Percentiles rank a stretch among this genome's conserved stretches.
These are phyloP conservation scores for Ceyx margarethae DNA, from an alignment of 2,113 vertebrate species.

Conservation along the genomic window DNA sequence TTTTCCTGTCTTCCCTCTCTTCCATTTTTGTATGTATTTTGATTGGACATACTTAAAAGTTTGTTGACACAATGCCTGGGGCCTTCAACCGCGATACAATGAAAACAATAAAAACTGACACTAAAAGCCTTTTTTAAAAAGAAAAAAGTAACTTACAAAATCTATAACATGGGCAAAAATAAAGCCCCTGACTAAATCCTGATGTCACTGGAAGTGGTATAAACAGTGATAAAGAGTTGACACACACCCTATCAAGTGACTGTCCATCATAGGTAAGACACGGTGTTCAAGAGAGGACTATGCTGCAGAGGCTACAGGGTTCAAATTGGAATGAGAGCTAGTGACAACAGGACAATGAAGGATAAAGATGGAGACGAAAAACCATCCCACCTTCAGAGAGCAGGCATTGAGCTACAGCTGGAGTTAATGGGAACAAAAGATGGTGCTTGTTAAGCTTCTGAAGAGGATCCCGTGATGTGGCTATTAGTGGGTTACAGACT, in stretches of 20 bases:
- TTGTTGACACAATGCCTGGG: not conserved
- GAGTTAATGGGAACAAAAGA: not conserved
- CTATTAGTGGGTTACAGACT: not conserved
- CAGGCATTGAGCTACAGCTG: not conserved
- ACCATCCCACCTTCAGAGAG: not conserved
- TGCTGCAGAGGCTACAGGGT: not conserved
- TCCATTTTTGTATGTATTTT: not conserved
- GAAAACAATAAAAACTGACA: constrained; percentile 2
- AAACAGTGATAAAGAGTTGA: not conserved
- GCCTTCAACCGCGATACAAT: not conserved
- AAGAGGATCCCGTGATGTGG: not conserved
- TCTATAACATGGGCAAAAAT: not conserved
- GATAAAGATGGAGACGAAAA: not conserved
- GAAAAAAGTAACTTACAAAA: not conserved
- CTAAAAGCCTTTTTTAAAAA: not conserved
- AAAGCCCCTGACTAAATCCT: not conserved
- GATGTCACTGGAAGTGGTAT: not conserved
- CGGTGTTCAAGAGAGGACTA: not conserved
- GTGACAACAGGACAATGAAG: not conserved
- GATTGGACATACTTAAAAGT: not conserved
- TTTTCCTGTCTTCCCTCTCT: not conserved
- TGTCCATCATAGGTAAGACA: not conserved
- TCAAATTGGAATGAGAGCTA: not conserved
- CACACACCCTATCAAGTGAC: not conserved
- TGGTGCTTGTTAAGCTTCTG: not conserved